phyloP scores from a whole-genome alignment of 2,113 vertebrate genomes.

The Albula glossodonta region DNA sequence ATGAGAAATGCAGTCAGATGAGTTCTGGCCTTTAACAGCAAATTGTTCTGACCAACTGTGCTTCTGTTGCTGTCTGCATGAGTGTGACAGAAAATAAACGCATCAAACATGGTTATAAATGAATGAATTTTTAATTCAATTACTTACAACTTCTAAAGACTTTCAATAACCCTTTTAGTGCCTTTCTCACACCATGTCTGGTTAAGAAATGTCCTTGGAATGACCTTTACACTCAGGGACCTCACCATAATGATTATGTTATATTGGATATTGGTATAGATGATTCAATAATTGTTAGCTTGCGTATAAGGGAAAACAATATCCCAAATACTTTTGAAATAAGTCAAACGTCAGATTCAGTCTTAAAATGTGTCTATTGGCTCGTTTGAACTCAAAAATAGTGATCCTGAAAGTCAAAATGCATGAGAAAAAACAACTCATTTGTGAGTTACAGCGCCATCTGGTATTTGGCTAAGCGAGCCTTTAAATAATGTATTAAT shows the following conservation, averaged over 20 bases:
- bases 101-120: too few species aligned
- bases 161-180: neutral
- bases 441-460: conserved; percentile 20
- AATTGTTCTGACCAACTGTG: neutral
- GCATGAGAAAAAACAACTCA: neutral
- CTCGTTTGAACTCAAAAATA: neutral
- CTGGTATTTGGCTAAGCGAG: neutral
- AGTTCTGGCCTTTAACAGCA: neutral
- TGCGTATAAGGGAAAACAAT: neutral
- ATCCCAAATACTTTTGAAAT: neutral
- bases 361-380: neutral
- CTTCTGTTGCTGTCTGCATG: too few species aligned
- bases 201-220: neutral
- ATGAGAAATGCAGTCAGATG: neutral
- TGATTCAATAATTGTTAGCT: neutral
- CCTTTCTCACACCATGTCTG: neutral
- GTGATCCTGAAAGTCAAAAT: neutral
- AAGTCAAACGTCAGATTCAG: neutral
- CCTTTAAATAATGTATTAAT: neutral
- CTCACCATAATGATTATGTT: neutral
- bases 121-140: too few species aligned
- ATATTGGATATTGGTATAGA: neutral
- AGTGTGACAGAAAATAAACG: too few species aligned
- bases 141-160: neutral
- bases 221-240: neutral